Evolutionary conservation across 2,888 invertebrate species (phyloP), one percentile per base, ranked within the genome.

Genomic region (Limnephilus lunatus): DNA sequence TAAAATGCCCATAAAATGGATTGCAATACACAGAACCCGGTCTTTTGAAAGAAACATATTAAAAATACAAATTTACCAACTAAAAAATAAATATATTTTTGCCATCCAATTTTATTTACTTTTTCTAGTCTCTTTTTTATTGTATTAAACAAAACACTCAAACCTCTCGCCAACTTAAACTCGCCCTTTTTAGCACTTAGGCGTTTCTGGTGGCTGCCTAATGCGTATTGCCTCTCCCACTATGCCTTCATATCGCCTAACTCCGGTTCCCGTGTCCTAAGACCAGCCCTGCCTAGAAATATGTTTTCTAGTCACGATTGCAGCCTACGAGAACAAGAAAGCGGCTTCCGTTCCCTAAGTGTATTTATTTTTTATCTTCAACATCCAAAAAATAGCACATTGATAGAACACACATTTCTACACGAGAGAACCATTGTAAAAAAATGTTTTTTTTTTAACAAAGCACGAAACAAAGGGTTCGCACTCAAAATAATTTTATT

Each of bases 271-370:
- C 32, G 12, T 83, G 35, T 19, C 32, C 32, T 15, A 25, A 25
- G 25, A 0, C 68, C 68, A n/a, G 89, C 25, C 80, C 80, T 89
- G 81, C n/a, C 81, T 5, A 25, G 68, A 39, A 81, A 48, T 90
- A 44, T 82, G 85, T 90, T 85, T 68, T 35, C 90, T 30, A 85
- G 90, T 90, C 90, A 90, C 90, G 90, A 90, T 25, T 53, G 85
- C 68, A 85, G 53, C 30, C 68, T 53, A 83, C 82, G 9, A 68
- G 25, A 25, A 68, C 68, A 48, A 85, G 83, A 85, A 81, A 35
- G 44, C 68, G 90, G 53, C 90, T 90, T 90, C 32, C 48, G 85
- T 68, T 90, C 85, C 32, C 48, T 85, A 53, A 90, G 90, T 90
- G 83, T 68, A 90, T 83, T 83, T 90, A 39, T 85, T 82, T 82